phyloP scores from a whole-genome alignment of 2,113 vertebrate species.

The Hippocampus abdominalis region DNA sequence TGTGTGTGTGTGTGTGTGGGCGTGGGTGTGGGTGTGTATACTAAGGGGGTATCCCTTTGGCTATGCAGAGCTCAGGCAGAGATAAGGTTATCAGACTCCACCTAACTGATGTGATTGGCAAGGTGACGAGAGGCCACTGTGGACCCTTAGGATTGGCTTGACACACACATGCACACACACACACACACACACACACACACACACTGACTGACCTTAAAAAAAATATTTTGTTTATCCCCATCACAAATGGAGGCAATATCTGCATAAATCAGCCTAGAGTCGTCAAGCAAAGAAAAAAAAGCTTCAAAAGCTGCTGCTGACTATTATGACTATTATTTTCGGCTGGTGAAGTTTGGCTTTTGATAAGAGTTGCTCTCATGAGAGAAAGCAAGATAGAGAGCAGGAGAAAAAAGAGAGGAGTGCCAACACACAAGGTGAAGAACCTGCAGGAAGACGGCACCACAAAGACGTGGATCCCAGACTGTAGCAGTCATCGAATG shows the following conservation, averaged over 20 bases:
- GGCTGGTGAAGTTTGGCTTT: slow-evolving; percentile 46
- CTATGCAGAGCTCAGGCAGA: slow-evolving; percentile 60
- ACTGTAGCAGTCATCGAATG: slow-evolving; percentile 14
- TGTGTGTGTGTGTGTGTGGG: slow-evolving; percentile 1
- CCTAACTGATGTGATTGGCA: slow-evolving; percentile 71
- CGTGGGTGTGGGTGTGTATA: slow-evolving; percentile 23
- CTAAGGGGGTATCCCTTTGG: slow-evolving; percentile 42
- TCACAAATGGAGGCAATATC: slow-evolving; percentile 61
- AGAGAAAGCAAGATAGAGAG: slow-evolving; percentile 32
- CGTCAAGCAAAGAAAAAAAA: slow-evolving; percentile 28
- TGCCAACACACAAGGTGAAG: slow-evolving; percentile 16
- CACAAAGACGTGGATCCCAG: not conserved
- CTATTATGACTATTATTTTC: slow-evolving; percentile 53
- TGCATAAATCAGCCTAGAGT: slow-evolving; percentile 61
- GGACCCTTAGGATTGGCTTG: slow-evolving; percentile 37
- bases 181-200: slow-evolving; percentile 32
- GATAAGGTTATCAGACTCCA: slow-evolving; percentile 71
- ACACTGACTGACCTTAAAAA: slow-evolving; percentile 52
- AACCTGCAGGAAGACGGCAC: not conserved
- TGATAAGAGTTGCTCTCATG: slow-evolving; percentile 54
- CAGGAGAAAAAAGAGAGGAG: slow-evolving; percentile 17
- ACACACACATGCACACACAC: slow-evolving; percentile 28
- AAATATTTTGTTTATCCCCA: slow-evolving; percentile 63
- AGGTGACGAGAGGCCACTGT: slow-evolving; percentile 62
- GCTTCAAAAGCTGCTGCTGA: slow-evolving; percentile 41